phyloP scores from a whole-genome alignment of 2,113 vertebrate species.

The Erythrolamprus reginae region DNA sequence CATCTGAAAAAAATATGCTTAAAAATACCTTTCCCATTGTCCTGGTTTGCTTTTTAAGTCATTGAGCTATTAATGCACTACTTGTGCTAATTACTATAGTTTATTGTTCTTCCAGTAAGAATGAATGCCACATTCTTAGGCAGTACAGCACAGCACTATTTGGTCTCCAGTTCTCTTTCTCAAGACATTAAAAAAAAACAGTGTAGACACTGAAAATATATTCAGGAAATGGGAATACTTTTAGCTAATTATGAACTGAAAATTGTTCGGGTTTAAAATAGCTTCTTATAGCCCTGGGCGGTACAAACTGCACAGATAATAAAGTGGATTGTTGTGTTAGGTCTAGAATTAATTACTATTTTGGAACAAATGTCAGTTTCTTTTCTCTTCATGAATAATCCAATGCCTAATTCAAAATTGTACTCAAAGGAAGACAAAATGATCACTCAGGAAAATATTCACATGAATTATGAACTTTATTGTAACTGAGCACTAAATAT shows the following conservation, averaged over 20 bases:
- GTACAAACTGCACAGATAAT: not conserved
- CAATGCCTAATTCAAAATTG: constrained; percentile 7
- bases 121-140: not conserved
- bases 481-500: not conserved
- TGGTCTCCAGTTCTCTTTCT: constrained; percentile 40
- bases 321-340: constrained; percentile 9
- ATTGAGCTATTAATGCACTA: not conserved
- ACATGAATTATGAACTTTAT: not conserved
- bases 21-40: not conserved
- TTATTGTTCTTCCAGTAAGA: not conserved
- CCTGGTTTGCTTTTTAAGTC: not conserved
- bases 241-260: constrained; percentile 48
- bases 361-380: not conserved
- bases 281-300: not conserved
- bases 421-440: not conserved
- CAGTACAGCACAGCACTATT: constrained; percentile 31
- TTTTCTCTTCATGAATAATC: not conserved
- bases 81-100: not conserved
- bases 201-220: constrained; percentile 34
- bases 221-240: constrained; percentile 45
- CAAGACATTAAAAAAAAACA: constrained; percentile 43
- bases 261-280: constrained; percentile 40
- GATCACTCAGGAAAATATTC: not conserved
- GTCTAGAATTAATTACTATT: not conserved
- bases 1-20: not conserved